Evolutionary conservation across 2,113 vertebrate genomes (phyloP), one percentile per base, ranked within the genome.

Genomic region (Chaetura pelagica): DNA sequence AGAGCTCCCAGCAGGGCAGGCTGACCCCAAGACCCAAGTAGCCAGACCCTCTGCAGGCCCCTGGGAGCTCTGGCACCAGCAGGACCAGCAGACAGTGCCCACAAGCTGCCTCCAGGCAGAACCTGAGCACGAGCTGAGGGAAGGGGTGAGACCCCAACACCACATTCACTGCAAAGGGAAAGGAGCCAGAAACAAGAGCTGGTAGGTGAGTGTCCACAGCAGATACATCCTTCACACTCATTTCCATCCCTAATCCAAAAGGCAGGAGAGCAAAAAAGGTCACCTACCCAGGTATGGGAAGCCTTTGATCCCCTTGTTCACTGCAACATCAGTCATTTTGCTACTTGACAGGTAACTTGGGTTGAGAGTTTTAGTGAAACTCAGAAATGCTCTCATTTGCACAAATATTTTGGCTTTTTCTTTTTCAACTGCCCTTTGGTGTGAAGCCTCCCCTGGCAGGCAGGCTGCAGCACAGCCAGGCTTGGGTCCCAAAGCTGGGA

Each of bases 11-110:
- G 57, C 34, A 13, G 79, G 16, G 38, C 15, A 14, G 66, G 66
- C 52, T 20, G 40, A 3, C 24, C 8, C 40, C 52, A 12, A 7
- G 44, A 7, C 8, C 54, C 54, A 8, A 2, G 26, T 26, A 15
- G 15, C 4, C 51, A 2, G 34, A 23, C 10, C 38, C 66, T 6
- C 11, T 0, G n/a, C 23, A 10, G 61, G 24, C 23, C 30, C 52
- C 57, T 22, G 40, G 9, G 9, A 21, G 35, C 52, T 44, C 40
- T 20, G 6, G 22, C 40, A 16, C 16, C 12, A 18, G 35, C 3
- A 2, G 4, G 30, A 42, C 3, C 6, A 21, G 9, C 29, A 10
- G 19, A 3, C 26, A 4, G 3, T 5, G 40, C 40, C 40, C 40
- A 42, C 12, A 42, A 12, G 40, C 40, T 42, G 40, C 40, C 40